Conservation (phyloP, 1,140 invertebrate genomes). For the Drosophila erecta region DNA sequence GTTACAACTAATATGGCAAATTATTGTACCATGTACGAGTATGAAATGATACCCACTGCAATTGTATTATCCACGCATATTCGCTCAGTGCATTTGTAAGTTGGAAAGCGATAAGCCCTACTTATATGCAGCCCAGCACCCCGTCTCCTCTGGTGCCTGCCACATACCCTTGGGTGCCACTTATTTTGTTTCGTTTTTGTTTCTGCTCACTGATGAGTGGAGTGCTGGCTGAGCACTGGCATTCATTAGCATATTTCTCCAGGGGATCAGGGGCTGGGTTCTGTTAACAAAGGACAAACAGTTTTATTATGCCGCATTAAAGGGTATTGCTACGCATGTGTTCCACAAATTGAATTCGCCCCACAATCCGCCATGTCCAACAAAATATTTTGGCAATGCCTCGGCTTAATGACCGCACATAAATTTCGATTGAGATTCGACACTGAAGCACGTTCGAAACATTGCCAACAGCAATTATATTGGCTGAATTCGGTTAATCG, state of each 20-base stretch:
- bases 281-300: constrained; percentile 39
- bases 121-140: constrained; percentile 13
- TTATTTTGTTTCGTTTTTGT: constrained; percentile 76
- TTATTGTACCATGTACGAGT: no score
- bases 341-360: constrained; percentile 66
- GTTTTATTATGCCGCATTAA: constrained; percentile 75
- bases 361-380: constrained; percentile 29
- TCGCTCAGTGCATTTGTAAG: not conserved
- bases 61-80: not conserved
- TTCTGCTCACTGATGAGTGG: constrained; percentile 51
- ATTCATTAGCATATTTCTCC: constrained; percentile 82
- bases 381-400: constrained; percentile 11
- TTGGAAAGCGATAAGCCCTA: constrained; percentile 33
- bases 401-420: constrained; percentile 9
- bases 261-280: constrained; percentile 21
- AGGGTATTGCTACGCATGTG: constrained; percentile 59
- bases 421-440: constrained; percentile 35
- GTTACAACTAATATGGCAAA: not conserved
- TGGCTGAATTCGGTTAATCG: constrained; percentile 24
- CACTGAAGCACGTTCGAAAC: constrained; percentile 3
- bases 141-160: constrained; percentile 36
- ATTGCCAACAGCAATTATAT: constrained; percentile 24
- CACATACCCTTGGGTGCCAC: constrained; percentile 66
- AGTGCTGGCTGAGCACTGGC: constrained; percentile 49
- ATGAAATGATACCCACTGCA: no score